Conservation (phyloP, 2,113 vertebrate species). For the Laticauda laticaudata region DNA sequence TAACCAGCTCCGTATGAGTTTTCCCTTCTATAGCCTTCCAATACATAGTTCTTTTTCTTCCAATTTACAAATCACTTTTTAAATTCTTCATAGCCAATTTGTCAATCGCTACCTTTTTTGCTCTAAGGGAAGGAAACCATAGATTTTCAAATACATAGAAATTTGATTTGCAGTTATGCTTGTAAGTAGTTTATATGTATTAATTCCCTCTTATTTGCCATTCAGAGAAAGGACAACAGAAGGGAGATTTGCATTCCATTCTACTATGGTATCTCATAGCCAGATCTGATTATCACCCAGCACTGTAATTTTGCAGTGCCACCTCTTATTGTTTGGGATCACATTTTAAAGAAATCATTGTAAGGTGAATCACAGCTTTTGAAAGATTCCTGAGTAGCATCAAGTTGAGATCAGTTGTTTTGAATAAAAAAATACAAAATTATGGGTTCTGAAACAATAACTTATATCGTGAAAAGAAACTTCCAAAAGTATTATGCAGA, state of each 20-base stretch:
- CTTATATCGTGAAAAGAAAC: background rate
- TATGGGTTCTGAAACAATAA: background rate
- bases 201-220: background rate
- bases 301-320: background rate
- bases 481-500: background rate
- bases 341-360: background rate
- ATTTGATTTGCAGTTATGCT: background rate
- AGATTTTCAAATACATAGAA: background rate
- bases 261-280: background rate
- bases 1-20: background rate
- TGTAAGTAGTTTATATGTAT: background rate
- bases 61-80: background rate
- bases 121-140: background rate
- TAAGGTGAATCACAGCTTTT: background rate
- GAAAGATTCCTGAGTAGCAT: background rate
- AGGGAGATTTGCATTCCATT: background rate
- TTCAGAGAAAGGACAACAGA: background rate
- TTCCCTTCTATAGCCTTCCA: background rate
- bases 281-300: background rate
- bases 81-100: background rate
- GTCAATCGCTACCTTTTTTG: background rate
- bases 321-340: background rate
- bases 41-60: background rate
- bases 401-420: background rate
- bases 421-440: background rate